These are phyloP conservation scores for Nomada hirtipes DNA, from an alignment of 2,888 invertebrate genomes.

Conservation along the genomic window DNA sequence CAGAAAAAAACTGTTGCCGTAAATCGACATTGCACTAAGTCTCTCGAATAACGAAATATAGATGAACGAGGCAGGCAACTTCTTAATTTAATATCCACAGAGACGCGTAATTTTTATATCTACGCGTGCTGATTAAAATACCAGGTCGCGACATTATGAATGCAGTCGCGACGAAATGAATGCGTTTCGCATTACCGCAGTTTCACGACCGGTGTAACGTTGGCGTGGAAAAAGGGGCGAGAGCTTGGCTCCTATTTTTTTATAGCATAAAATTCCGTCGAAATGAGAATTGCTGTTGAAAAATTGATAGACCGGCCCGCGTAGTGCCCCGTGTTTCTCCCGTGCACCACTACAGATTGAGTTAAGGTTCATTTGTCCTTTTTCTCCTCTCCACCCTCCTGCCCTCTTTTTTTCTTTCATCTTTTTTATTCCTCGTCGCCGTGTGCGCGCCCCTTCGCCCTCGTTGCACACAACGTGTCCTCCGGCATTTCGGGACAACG, in stretches of 20 bases:
- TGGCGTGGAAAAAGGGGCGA: constrained; percentile 40
- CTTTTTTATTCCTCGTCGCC: constrained; percentile 18
- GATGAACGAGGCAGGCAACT: neutral
- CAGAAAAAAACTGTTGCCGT: no score
- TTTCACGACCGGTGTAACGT: constrained; percentile 67
- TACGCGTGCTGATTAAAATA: constrained; percentile 71
- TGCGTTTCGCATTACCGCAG: constrained; percentile 73
- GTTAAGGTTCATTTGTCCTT: constrained; percentile 66
- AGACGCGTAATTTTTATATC: constrained; percentile 67
- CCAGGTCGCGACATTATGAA: constrained; percentile 70
- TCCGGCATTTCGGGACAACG: constrained; percentile 64
- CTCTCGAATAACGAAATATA: neutral
- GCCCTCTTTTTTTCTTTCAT: neutral
- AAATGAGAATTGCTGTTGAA: constrained; percentile 79
- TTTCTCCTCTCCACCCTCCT: neutral
- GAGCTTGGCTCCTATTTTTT: constrained; percentile 71
- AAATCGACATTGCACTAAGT: neutral
- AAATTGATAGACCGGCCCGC: constrained; percentile 73
- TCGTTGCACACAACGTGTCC: constrained; percentile 32
- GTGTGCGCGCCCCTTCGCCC: constrained; percentile 4
- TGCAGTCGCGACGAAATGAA: constrained; percentile 74
- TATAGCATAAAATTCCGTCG: constrained; percentile 73
- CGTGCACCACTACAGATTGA: constrained; percentile 67
- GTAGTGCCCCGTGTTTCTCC: constrained; percentile 47
- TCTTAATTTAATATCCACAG: constrained; percentile 56